Conservation (phyloP, 2,888 invertebrate genomes). For the Ernsta delagoae region DNA sequence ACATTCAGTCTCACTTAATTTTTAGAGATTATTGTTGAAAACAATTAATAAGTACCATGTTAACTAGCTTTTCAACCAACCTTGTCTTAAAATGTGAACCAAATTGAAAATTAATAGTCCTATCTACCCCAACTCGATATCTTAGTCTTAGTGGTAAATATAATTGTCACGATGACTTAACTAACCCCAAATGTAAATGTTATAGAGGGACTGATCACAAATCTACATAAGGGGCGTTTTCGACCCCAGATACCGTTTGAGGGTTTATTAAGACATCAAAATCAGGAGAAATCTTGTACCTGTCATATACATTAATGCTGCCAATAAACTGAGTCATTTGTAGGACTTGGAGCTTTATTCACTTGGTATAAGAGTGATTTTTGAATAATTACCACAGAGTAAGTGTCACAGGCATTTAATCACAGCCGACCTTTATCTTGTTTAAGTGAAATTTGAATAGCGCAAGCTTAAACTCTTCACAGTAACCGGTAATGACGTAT, state of each 20-base stretch:
- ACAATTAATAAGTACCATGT: no score
- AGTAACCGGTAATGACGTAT: no score
- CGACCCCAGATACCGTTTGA: constrained; percentile 47
- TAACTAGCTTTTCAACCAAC: no score
- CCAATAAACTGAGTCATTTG: constrained; percentile 11
- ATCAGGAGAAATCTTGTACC: constrained; percentile 59
- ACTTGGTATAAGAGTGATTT: not conserved
- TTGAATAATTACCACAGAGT: not conserved
- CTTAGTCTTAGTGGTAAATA: not conserved
- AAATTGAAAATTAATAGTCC: not conserved
- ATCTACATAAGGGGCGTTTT: constrained; percentile 42
- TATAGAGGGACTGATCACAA: constrained; percentile 50
- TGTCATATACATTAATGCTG: constrained; percentile 55
- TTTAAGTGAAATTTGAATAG: not conserved
- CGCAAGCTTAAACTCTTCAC: no score
- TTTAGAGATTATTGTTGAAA: no score
- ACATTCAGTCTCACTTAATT: no score
- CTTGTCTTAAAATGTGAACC: no score
- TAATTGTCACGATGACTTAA: constrained; percentile 8
- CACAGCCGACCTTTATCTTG: not conserved
- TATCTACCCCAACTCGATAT: not conserved
- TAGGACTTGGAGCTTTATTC: constrained; percentile 44
- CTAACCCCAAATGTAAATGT: constrained; percentile 45
- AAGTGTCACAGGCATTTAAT: not conserved
- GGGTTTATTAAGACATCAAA: constrained; percentile 69